A percentile compares a stretch with the other conserved stretches of the same genome.
Conservation (phyloP, 2,113 vertebrate species). For the Peromyscus polionotus region DNA sequence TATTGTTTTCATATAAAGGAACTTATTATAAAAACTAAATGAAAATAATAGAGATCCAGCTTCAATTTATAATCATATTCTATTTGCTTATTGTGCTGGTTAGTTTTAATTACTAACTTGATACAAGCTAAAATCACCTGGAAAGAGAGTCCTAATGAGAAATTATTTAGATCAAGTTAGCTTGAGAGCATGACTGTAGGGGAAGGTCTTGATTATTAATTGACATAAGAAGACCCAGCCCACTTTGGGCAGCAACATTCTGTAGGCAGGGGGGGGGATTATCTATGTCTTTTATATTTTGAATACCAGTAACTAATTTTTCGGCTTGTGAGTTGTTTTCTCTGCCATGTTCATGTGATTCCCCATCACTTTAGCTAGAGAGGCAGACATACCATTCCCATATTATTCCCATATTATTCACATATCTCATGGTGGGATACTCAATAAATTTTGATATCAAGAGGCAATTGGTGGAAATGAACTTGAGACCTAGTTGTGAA, state of each 20-base stretch:
- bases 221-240: background rate
- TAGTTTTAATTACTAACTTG: background rate
- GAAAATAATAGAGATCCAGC: background rate
- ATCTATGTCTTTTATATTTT: background rate
- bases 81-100: background rate
- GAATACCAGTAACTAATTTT: background rate
- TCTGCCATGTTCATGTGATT: background rate
- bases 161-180: background rate
- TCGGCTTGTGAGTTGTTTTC: background rate
- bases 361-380: background rate
- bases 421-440: background rate
- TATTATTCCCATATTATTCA: background rate
- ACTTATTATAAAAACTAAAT: background rate
- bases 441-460: background rate
- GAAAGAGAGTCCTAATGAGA: background rate
- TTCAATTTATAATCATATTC: background rate
- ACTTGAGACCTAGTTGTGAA: background rate
- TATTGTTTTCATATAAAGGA: background rate
- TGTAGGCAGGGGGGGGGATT: background rate
- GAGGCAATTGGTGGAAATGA: background rate
- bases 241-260: background rate
- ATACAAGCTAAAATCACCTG: background rate
- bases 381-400: background rate
- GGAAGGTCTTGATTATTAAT: background rate
- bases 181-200: background rate